phyloP scores from a whole-genome alignment of 2,888 invertebrate species.

The Operophtera brumata region DNA sequence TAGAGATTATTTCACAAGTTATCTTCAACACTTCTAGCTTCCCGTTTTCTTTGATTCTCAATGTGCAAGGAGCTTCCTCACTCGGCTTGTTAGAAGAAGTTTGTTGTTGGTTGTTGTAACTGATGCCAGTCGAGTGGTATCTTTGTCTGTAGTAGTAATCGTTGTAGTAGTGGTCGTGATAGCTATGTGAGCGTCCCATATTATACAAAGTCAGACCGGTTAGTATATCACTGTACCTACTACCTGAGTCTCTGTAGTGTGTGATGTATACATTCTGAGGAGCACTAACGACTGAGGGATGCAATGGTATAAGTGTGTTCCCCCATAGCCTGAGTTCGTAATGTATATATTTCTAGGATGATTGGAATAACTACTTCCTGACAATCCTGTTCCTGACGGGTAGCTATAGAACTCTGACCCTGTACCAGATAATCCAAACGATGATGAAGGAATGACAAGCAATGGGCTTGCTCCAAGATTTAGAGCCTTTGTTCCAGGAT shows the following conservation, averaged over 20 bases:
- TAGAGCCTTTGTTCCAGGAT: constrained; percentile 10
- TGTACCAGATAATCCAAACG: constrained; percentile 22
- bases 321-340: constrained; percentile 27
- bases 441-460: constrained; percentile 32
- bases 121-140: constrained; percentile 35
- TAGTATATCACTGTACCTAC: constrained; percentile 63
- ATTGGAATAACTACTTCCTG: not conserved
- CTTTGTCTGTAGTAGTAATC: constrained; percentile 66
- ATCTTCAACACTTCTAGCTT: constrained; percentile 55
- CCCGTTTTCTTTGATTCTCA: constrained; percentile 60
- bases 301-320: constrained; percentile 16
- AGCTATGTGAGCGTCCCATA: constrained; percentile 62
- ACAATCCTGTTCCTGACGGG: constrained; percentile 8
- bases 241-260: constrained; percentile 64
- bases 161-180: constrained; percentile 62
- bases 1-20: constrained; percentile 74
- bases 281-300: constrained; percentile 40
- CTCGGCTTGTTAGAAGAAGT: constrained; percentile 35
- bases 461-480: constrained; percentile 2
- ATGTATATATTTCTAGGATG: constrained; percentile 30
- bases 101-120: constrained; percentile 10
- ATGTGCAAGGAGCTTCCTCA: constrained; percentile 55
- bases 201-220: constrained; percentile 70
- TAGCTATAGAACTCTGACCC: constrained; percentile 16
- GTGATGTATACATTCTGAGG: constrained; percentile 67